These are phyloP conservation scores for Momotus momota DNA, from an alignment of 2,797 vertebrate species.

Conservation along the genomic window DNA sequence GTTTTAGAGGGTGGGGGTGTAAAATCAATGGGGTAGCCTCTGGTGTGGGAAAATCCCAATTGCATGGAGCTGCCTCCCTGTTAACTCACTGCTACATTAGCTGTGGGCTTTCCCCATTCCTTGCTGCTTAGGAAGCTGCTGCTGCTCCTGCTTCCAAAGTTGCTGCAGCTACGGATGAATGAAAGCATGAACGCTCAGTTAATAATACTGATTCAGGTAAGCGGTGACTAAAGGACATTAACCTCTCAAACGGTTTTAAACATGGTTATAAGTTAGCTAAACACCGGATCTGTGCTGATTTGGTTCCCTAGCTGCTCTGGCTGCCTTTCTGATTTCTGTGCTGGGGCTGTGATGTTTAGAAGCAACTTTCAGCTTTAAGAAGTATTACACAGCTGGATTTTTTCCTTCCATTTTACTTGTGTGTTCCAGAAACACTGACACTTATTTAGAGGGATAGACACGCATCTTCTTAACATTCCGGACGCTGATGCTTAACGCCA, in stretches of 20 bases:
- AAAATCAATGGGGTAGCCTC: not conserved
- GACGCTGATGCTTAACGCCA: not conserved
- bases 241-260: not conserved
- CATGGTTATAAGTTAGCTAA: not conserved
- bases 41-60: not conserved
- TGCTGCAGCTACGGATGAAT: not conserved
- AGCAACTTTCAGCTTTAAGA: not conserved
- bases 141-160: not conserved
- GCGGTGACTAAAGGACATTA: not conserved
- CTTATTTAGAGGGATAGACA: not conserved
- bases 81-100: not conserved
- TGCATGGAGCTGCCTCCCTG: not conserved
- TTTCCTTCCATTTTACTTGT: not conserved
- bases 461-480: not conserved
- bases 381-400: not conserved
- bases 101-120: accelerated
- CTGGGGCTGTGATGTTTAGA: not conserved
- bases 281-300: too few relatives aligned
- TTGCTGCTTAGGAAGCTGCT: not conserved
- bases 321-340: not conserved
- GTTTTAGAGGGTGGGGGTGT: not conserved
- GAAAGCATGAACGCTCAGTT: not conserved
- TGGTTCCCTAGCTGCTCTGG: not conserved
- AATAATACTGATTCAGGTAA: not conserved
- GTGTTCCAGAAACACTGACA: not conserved